Evolutionary conservation across 2,888 invertebrate species (phyloP), one percentile per base, ranked within the genome.

Genomic region (Phorcus lineatus): DNA sequence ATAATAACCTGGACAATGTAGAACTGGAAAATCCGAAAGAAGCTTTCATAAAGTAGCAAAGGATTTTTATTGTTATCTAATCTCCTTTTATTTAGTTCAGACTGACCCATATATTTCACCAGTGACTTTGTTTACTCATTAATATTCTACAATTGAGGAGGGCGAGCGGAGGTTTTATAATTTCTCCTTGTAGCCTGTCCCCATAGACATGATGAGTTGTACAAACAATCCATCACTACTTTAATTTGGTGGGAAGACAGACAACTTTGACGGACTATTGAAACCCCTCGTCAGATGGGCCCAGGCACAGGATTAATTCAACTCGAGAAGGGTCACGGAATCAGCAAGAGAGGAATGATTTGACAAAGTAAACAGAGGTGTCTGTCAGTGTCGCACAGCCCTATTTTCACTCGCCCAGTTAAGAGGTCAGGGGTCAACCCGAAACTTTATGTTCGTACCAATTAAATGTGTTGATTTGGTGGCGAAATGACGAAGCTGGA

Each of bases 401-500:
- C 40, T 40, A 40, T 70, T 70, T 70, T 40, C 70, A 53, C 53
- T 36, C 24, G 31, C 36, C 13, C 17, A 47, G 54, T 79, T 36
- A 17, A 36, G 40, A n/a, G 79, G 79, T 79, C 79, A 79, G 74
- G 40, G 79, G 79, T 79, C 74, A 28, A 11, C 19, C 36, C 74
- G 74, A 79, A 74, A 74, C 74, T 79, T 55, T 79, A 79, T 79
- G 79, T 79, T 70, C 55, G 57, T 70, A 70, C 74, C 79, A 79
- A 79, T 79, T 79, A 79, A 79, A 79, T 36, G 53, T 54, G 55
- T 70, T 74, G 74, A 79, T 55, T 74, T 55, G 67, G 47, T 54
- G 57, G 55, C 57, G 55, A 79, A 74, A 67, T 79, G 74, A 74
- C 53, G 74, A 62, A 36, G 74, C 36, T 52, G 52, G 74, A 36